These are phyloP conservation scores for Daktulosphaira vitifoliae DNA, from an alignment of 1,140 invertebrate genomes.

Conservation along the genomic window DNA sequence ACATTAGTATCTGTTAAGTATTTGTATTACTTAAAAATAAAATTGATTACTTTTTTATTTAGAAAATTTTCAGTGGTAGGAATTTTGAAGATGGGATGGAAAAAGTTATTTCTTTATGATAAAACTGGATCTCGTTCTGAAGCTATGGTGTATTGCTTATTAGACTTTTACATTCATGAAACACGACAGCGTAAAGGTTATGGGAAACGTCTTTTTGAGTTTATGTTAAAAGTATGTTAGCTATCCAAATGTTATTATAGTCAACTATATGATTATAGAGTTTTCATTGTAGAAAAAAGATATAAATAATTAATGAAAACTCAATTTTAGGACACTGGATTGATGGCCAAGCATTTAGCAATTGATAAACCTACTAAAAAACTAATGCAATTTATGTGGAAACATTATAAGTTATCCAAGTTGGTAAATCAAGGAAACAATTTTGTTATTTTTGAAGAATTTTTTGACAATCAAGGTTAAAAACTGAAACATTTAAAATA, in stretches of 20 bases:
- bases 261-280: too few species aligned
- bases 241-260: not conserved
- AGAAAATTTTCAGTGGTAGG: conserved; percentile 52
- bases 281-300: not conserved
- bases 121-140: conserved; percentile 57
- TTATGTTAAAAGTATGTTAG: conserved; percentile 58
- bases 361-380: conserved; percentile 85
- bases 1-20: not conserved
- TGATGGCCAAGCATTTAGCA: conserved; percentile 63
- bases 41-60: conserved; percentile 36
- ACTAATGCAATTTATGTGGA: conserved; percentile 70
- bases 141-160: conserved; percentile 63
- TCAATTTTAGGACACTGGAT: conserved; percentile 60
- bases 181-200: conserved; percentile 65
- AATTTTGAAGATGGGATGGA: conserved; percentile 72
- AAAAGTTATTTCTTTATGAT: conserved; percentile 76
- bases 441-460: conserved; percentile 77
- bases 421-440: conserved; percentile 79
- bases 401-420: conserved; percentile 65
- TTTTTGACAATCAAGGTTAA: conserved; percentile 52
- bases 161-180: conserved; percentile 82
- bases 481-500: too few species aligned
- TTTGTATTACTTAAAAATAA: not conserved
- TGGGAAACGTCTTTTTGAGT: conserved; percentile 66
- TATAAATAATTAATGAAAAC: not conserved